Evolutionary conservation across 1,140 invertebrate species (phyloP), one percentile per base, ranked within the genome.

Genomic region (Penaeus vannamei): DNA sequence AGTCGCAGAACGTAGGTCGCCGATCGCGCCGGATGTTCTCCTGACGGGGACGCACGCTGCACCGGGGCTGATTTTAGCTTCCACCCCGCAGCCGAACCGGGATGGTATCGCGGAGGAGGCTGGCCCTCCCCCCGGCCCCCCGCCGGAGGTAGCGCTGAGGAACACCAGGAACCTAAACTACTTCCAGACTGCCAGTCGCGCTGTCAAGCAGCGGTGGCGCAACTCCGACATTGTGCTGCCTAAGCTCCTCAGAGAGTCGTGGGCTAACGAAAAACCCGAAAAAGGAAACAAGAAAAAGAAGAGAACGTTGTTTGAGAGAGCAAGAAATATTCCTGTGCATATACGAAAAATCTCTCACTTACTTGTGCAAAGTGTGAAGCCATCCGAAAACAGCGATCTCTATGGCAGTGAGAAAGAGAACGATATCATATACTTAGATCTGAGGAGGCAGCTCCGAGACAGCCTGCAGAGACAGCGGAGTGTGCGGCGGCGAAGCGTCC

Each of bases 121-220:
- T 12, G 53, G 0, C 53, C 53, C 17, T 53, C 53, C 53, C 53
- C 10, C 53, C 53, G 17, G 12, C 17, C 53, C 53, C 17, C 53
- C 53, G 53, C 53, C 53, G 4, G 66, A 32, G 32, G 83, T 62
- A 17, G 20, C 59, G 26, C 14, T 84, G 29, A 60, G 83, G 32
- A 62, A 42, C 26, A 84, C 42, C 20, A 66, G 42, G 46, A 66
- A 84, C 42, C 66, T 62, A 36, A 66, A 84, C 19, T 84, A 62
- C 62, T 62, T 66, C 36, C 32, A 62, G 29, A 32, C 60, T 17
- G 32, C 83, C 3, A 42, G 60, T 5, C 62, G 53, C 12, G n/a
- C 86, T 32, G 42, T 87, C 12, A 87, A 81, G 23, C 61, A 81
- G 26, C 80, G 81, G 86, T 87, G 85, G 85, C 77, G 77, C 22